Conservation (phyloP, 2,797 vertebrate genomes). For the Euthynnus affinis region DNA sequence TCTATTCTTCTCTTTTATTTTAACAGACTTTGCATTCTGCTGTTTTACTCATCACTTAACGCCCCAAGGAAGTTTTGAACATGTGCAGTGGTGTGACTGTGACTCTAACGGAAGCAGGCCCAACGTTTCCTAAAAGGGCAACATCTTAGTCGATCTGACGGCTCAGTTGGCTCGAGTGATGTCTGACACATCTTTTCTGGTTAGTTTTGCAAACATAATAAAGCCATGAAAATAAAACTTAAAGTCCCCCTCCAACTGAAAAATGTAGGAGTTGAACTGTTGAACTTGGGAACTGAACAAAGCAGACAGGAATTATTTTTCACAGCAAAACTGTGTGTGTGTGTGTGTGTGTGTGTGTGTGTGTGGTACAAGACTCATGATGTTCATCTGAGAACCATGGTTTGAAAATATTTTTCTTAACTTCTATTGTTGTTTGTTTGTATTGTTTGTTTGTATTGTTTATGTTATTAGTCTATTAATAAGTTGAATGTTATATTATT, state of each 20-base stretch:
- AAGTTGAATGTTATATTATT: too few relatives aligned
- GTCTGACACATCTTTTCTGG: background rate
- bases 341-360: too few relatives aligned
- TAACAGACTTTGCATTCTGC: background rate
- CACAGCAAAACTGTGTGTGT: background rate
- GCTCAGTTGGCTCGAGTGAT: background rate
- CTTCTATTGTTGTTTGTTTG: background rate
- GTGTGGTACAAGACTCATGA: too few relatives aligned
- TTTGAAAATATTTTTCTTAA: background rate
- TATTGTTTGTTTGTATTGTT: too few relatives aligned
- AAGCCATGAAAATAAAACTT: background rate
- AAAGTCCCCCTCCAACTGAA: too few relatives aligned
- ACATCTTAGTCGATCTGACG: background rate
- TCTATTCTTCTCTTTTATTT: background rate
- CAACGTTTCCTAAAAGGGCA: slow-evolving; percentile 15
- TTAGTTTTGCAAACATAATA: background rate
- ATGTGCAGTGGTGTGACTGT: slow-evolving; percentile 1
- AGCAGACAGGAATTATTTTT: background rate
- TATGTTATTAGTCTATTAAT: too few relatives aligned
- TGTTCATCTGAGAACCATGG: too few relatives aligned
- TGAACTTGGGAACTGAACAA: too few relatives aligned
- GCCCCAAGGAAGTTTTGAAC: background rate
- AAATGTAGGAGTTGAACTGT: too few relatives aligned
- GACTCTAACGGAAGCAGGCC: slow-evolving; percentile 11
- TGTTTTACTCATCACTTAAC: background rate